Conservation (phyloP, 2,888 invertebrate species). For the Uropetala carovei region DNA sequence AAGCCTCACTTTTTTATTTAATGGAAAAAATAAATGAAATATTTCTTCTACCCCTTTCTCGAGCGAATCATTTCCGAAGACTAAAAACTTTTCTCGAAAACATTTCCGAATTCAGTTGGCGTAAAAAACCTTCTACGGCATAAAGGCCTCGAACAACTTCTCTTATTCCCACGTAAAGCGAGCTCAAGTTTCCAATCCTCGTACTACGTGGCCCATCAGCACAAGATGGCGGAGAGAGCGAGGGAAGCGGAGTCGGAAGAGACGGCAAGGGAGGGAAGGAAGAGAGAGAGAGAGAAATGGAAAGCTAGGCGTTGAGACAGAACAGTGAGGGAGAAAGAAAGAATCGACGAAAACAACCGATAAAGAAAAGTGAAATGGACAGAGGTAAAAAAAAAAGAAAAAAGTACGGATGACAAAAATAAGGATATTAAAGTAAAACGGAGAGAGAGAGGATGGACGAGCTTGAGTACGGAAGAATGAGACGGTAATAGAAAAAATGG, state of each 20-base stretch:
- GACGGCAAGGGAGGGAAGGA: not conserved
- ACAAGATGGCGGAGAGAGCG: not conserved
- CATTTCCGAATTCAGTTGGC: slow-evolving; percentile 58
- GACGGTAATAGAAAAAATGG: not conserved
- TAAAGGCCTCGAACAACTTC: slow-evolving; percentile 37
- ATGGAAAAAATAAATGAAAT: slow-evolving; percentile 12
- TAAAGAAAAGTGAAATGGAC: not conserved
- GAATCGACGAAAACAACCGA: not conserved
- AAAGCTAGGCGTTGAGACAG: not conserved
- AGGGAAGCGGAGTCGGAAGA: no score
- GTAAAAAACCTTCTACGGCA: slow-evolving; percentile 43
- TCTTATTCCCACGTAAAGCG: slow-evolving; percentile 46
- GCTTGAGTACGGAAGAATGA: not conserved
- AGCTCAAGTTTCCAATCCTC: slow-evolving; percentile 29
- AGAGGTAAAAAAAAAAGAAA: not conserved
- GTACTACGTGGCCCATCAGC: slow-evolving; percentile 36
- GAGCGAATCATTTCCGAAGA: slow-evolving; percentile 27
- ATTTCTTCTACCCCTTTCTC: not conserved
- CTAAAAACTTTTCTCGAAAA: slow-evolving; percentile 47
- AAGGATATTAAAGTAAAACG: not conserved
- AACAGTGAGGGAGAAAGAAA: not conserved
- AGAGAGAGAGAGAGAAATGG: not conserved
- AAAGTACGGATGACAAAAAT: not conserved
- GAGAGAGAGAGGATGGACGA: not conserved
- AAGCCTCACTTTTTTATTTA: not conserved